Conservation (phyloP, 2,797 vertebrate genomes). For the Podarcis lilfordi region DNA sequence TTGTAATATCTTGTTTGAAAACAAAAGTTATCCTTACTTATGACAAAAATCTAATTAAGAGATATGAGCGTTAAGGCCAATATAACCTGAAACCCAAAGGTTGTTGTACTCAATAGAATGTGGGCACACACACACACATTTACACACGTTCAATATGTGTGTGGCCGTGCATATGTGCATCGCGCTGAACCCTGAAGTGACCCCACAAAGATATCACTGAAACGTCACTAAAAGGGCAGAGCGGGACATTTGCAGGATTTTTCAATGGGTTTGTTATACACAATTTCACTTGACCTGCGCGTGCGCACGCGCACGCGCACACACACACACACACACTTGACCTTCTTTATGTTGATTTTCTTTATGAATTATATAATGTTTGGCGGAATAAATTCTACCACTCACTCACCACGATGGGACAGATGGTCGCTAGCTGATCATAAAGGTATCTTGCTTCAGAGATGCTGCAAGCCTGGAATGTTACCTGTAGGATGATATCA, state of each 20-base stretch:
- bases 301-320: accelerated
- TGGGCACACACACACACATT: too few species aligned
- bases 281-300: too few species aligned
- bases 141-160: too few species aligned
- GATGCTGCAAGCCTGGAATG: conserved; percentile 99
- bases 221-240: too few species aligned
- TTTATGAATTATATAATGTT: neutral
- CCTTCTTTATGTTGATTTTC: neutral
- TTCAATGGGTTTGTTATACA: too few species aligned
- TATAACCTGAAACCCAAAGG: too few species aligned
- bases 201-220: too few species aligned
- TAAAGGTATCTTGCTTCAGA: conserved; percentile 96
- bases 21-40: neutral
- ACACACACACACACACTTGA: too few species aligned
- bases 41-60: neutral
- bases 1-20: neutral
- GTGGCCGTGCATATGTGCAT: too few species aligned
- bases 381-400: conserved; percentile 26
- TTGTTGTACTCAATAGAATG: too few species aligned
- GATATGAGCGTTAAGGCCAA: neutral
- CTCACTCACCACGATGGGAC: conserved; percentile 98
- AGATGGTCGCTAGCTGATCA: conserved; percentile 98
- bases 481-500: conserved; percentile 83
- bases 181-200: too few species aligned
- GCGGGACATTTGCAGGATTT: too few species aligned